phyloP scores from a whole-genome alignment of 2,888 invertebrate species.

The Spodoptera picta region DNA sequence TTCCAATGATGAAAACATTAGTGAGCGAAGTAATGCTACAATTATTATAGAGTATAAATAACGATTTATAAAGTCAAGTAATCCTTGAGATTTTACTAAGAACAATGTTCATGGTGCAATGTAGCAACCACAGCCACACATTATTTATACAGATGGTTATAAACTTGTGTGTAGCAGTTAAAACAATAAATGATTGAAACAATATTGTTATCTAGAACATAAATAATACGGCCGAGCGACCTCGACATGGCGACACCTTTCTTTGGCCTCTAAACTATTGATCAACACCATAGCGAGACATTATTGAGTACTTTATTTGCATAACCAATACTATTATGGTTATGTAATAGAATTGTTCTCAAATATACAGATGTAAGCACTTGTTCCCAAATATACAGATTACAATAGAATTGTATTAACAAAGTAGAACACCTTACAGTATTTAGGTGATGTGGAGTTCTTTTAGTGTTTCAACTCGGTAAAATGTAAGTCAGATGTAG shows the following conservation, averaged over 20 bases:
- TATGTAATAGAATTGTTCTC: slow-evolving; percentile 3
- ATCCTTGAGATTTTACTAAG: no score
- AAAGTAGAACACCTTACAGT: no score
- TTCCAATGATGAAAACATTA: neutral
- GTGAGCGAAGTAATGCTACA: no score
- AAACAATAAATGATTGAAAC: slow-evolving; percentile 34
- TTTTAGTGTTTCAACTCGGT: slow-evolving; percentile 12
- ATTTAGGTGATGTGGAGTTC: no score
- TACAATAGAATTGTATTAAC: no score
- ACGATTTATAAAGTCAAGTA: no score
- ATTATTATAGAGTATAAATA: no score
- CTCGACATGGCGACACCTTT: slow-evolving; percentile 54
- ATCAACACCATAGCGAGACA: slow-evolving; percentile 38
- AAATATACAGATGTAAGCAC: no score
- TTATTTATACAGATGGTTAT: slow-evolving; percentile 11
- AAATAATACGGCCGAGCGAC: slow-evolving; percentile 40
- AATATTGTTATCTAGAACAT: slow-evolving; percentile 25
- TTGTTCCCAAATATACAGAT: neutral
- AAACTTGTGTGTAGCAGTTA: slow-evolving; percentile 7
- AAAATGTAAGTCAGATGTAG: slow-evolving; percentile 15
- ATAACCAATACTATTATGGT: slow-evolving; percentile 18
- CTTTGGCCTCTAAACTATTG: slow-evolving; percentile 61
- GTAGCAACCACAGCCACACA: neutral
- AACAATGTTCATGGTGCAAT: no score
- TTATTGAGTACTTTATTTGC: slow-evolving; percentile 33